Base-by-base conservation (phyloP, 2,888 invertebrate genomes). In the Conus canariensis region DNA sequence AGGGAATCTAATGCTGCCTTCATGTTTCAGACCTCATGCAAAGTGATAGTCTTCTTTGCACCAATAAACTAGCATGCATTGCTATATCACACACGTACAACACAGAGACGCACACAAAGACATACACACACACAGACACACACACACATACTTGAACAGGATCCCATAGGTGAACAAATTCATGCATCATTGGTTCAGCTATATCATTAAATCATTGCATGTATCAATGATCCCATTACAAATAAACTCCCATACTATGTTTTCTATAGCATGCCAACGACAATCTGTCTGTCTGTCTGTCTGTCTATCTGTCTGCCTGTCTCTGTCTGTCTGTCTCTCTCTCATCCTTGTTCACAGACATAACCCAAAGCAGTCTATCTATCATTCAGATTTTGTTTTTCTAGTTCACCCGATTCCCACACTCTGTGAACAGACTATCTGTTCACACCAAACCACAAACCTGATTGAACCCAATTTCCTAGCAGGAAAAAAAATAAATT, bases 381-480 rank as follows among this genome's bases (percentile, higher is more conserved):
- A 14, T 64, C 64, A 14, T 64, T 64, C 3, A 7, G 45, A 45
- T 45, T 45, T 45, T 64, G 64, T 64, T 64, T 64, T 2, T 64
- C 64, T 64, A 64, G 64, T 64, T 16, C 64, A 16, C 10, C 25
- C 16, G 25, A 56, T 60, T 60, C 85, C 85, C 85, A 56, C 4
- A n/a, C 1, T n/a, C 83, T 83, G 83, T 83, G 70, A 60, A 87
- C 67, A 70, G 19, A 64, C 22, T 60, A 10, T 19, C 86, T 67
- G 45, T 67, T 25, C 86, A 25, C 45, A 85, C 25, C 60, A 60
- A 8, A 64, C 10, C 19, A 86, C 86, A 64, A 64, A 86, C 86
- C 86, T 86, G 86, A 86, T 45, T n/a, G 86, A 67, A 86, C 86
- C 86, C 60, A 86, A 67, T 25, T 86, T 86, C 67, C 86, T 86